These are phyloP conservation scores for Etheostoma spectabile DNA, from an alignment of 2,113 vertebrate genomes.

Conservation along the genomic window DNA sequence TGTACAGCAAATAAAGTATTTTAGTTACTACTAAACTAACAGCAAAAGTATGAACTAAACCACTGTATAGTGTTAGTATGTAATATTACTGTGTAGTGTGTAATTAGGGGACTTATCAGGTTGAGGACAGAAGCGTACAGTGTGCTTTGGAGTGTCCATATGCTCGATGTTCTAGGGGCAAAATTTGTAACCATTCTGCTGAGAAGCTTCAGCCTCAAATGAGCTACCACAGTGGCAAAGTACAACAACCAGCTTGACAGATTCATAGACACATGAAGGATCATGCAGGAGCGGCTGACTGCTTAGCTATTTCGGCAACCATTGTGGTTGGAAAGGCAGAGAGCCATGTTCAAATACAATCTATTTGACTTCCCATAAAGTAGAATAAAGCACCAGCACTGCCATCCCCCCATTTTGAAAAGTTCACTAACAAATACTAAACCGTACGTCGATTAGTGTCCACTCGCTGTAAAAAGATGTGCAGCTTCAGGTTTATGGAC, in stretches of 20 bases:
- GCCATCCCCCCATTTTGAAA: too few relatives aligned
- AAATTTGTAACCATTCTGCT: background rate
- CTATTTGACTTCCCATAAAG: background rate
- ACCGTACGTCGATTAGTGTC: too few relatives aligned
- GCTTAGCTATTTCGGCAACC: background rate
- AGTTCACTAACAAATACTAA: too few relatives aligned
- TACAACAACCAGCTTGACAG: background rate
- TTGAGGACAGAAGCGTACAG: background rate
- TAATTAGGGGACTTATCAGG: background rate
- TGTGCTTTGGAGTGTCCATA: background rate
- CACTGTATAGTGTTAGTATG: background rate
- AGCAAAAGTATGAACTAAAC: background rate
- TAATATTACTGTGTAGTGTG: background rate
- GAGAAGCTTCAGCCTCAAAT: background rate
- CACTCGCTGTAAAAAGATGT: too few relatives aligned
- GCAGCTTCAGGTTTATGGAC: too few relatives aligned
- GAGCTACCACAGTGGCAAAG: background rate
- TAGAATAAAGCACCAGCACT: background rate
- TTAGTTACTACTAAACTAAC: too few relatives aligned
- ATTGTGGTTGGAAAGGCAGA: background rate
- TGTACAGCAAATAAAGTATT: too few relatives aligned
- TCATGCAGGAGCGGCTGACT: background rate
- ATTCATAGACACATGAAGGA: background rate
- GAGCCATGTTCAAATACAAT: background rate
- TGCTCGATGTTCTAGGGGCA: conserved; percentile 1